Conservation (phyloP, 2,797 vertebrate genomes). For the Hypotaenidia philippensis region DNA sequence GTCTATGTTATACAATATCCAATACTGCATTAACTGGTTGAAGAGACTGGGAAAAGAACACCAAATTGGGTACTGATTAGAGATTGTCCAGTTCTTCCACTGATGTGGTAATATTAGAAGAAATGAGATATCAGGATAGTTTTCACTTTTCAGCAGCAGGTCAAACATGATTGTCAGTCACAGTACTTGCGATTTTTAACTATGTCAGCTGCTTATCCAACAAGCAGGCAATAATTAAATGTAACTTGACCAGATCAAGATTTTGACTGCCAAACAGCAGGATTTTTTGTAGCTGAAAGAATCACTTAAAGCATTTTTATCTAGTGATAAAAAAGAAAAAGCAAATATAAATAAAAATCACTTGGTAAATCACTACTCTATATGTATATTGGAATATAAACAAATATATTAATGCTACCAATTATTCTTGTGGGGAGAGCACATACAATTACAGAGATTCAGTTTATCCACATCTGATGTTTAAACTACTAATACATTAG, state of each 20-base stretch:
- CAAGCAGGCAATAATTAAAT: slow-evolving; percentile 55
- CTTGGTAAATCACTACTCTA: background rate
- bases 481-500: background rate
- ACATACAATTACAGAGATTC: background rate
- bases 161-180: background rate
- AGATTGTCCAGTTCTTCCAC: background rate
- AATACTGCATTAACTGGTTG: background rate
- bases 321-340: background rate
- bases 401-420: background rate
- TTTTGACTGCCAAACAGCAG: slow-evolving; percentile 53
- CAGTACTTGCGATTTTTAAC: background rate
- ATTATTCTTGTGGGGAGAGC: background rate
- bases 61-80: background rate
- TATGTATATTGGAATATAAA: background rate
- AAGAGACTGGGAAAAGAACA: background rate
- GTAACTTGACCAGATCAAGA: slow-evolving; percentile 44
- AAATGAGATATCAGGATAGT: background rate
- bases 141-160: background rate
- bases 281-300: slow-evolving; percentile 48
- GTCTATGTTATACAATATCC: background rate
- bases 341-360: background rate
- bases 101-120: background rate
- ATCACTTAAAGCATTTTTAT: slow-evolving; percentile 25
- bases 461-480: background rate
- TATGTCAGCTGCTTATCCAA: slow-evolving; percentile 8